These are phyloP conservation scores for Coracias cyanogaster DNA, from an alignment of 2,797 vertebrate species.

Conservation along the genomic window DNA sequence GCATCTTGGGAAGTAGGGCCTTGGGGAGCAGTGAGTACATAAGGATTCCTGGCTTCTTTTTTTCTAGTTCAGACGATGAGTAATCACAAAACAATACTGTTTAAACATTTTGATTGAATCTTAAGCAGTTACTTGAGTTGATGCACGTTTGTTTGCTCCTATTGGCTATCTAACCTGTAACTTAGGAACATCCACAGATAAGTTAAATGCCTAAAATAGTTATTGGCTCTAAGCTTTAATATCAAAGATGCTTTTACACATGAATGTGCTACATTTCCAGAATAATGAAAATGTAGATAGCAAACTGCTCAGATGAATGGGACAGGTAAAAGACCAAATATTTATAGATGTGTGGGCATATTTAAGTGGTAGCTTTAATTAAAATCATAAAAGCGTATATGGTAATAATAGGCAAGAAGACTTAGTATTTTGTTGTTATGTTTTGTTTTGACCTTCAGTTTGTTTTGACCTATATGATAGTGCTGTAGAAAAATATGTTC, in stretches of 20 bases:
- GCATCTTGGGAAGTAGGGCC: slow-evolving; percentile 92
- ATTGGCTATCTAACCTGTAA: neutral
- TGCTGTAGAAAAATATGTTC: neutral
- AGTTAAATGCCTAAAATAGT: neutral
- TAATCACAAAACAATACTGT: neutral
- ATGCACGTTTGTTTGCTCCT: neutral
- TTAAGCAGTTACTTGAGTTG: neutral
- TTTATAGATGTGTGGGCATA: neutral
- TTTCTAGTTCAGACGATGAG: neutral
- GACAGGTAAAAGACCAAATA: neutral
- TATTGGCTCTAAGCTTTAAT: neutral
- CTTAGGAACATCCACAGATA: neutral
- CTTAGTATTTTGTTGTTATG: neutral
- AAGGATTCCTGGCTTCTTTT: slow-evolving; percentile 4
- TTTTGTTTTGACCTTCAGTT: neutral
- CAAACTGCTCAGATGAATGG: neutral
- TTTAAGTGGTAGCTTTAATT: neutral
- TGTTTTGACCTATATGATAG: neutral
- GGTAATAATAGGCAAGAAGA: neutral
- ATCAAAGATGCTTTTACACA: neutral
- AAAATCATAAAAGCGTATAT: neutral
- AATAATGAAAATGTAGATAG: neutral
- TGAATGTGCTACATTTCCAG: neutral
- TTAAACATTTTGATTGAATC: neutral
- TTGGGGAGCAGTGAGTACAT: slow-evolving; percentile 91